Evolutionary conservation across 2,888 invertebrate species (phyloP).

Genomic region (Gymnoscelis rufifasciata): DNA sequence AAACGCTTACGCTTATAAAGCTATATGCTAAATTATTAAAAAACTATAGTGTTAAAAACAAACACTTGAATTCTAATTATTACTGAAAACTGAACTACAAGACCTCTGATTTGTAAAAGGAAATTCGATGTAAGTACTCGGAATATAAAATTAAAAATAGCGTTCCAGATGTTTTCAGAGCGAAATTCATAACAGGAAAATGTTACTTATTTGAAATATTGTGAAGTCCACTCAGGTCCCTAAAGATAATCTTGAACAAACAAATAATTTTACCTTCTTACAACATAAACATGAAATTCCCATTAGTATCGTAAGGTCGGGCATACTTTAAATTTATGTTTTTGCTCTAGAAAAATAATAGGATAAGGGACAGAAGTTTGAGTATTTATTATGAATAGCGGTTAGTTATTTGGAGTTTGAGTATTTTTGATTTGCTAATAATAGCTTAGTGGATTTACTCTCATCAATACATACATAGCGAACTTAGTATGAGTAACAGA

Average conservation of each 20-base stretch:
- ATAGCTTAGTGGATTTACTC: no score
- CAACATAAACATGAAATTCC: constrained; percentile 15
- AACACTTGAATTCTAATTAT: no score
- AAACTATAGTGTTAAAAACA: no score
- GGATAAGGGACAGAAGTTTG: constrained; percentile 6
- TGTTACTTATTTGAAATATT: constrained; percentile 7
- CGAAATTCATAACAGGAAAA: constrained; percentile 2
- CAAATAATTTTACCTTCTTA: constrained; percentile 18
- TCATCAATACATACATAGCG: no score
- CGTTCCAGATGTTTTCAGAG: constrained; percentile 1
- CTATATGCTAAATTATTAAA: no score
- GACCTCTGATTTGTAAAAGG: no score
- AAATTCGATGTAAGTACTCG: no score
- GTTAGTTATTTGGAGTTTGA: not conserved
- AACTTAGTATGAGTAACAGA: no score
- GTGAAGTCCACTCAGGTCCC: constrained; percentile 10
- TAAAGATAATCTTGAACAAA: constrained; percentile 15
- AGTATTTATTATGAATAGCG: not conserved
- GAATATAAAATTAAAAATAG: no score
- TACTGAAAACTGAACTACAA: no score
- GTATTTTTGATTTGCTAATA: no score
- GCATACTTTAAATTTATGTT: constrained; percentile 18
- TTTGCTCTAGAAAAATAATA: constrained; percentile 15
- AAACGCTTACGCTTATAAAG: no score
- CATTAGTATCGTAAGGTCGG: constrained; percentile 15